Base-by-base conservation (phyloP, 2,113 vertebrate genomes). In the Pantherophis guttatus region DNA sequence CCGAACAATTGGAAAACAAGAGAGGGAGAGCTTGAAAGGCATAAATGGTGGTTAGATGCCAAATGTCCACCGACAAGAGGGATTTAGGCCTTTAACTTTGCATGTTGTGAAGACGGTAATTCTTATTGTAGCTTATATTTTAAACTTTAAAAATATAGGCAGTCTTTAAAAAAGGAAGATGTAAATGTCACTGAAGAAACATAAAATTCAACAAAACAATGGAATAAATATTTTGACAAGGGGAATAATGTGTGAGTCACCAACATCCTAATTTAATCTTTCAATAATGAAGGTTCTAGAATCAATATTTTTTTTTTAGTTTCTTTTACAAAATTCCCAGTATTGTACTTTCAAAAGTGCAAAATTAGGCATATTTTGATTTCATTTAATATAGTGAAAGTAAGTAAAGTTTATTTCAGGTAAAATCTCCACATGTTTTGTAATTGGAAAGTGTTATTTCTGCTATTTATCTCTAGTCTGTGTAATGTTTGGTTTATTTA, bases 281-380 rank as follows among this genome's bases (percentile, higher is more conserved):
- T 75, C 92, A 81, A 29, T 94, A 39, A 93, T 87, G 0, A 0
- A 92, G 7, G 89, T 33, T 75, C 65, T 75, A 33, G n/a, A 33
- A 15, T 81, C 90, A 87, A 91, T 91, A 91, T 91, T 81, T 94
- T 0, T 0, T 94, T 86, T 87, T 0, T 91, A 96, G 0, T 92
- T 93, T 93, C 93, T 94, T 94, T 57, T n/a, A 21, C 15, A 54
- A 55, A 44, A 75, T 75, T 15, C 65, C n/a, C 29, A 75, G n/a
- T 81, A 44, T 21, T 44, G 33, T 81, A 81, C 75, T 44, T 81
- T 81, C 17, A 44, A 81, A 87, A 87, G 5, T 53, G 26, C 23
- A 29, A 50, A 29, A 52, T 50, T 29, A 17, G 12, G 23, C 12
- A 54, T 87, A 29, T 87, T 53, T 87, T 87, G 5, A 53, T 50